Percentiles rank a stretch among this genome's conserved stretches.
These are phyloP conservation scores for Chironomus tentans DNA, from an alignment of 2,888 invertebrate species.

Conservation along the genomic window DNA sequence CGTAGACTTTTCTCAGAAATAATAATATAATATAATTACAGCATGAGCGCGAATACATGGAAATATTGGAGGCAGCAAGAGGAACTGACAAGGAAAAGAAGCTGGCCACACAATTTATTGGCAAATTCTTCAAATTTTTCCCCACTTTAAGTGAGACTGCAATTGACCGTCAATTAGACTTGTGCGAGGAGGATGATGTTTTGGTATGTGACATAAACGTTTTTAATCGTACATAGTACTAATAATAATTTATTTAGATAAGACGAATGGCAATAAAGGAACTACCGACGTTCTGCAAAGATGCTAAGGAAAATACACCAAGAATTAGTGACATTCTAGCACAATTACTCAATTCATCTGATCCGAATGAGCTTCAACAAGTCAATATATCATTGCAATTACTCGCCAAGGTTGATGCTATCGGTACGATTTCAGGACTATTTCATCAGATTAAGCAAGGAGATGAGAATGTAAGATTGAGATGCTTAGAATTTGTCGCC, in stretches of 20 bases:
- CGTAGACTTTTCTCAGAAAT: too few species aligned
- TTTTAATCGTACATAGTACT: not conserved
- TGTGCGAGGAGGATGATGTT: slow-evolving; percentile 91
- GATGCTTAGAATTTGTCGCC: slow-evolving; percentile 80
- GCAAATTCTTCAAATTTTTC: slow-evolving; percentile 88
- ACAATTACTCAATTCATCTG: slow-evolving; percentile 81
- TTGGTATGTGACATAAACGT: slow-evolving; percentile 40
- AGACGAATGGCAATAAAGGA: slow-evolving; percentile 93
- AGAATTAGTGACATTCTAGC: slow-evolving; percentile 87
- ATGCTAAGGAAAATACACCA: slow-evolving; percentile 69
- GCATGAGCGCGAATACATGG: slow-evolving; percentile 81
- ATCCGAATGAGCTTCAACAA: slow-evolving; percentile 70
- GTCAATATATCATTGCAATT: slow-evolving; percentile 75
- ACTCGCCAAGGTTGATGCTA: slow-evolving; percentile 39
- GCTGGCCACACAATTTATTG: slow-evolving; percentile 89
- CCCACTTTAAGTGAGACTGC: slow-evolving; percentile 77
- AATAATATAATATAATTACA: slow-evolving; percentile 42
- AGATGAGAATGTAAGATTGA: slow-evolving; percentile 70
- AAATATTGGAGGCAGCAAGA: slow-evolving; percentile 80
- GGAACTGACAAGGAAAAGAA: slow-evolving; percentile 84
- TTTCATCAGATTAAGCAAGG: slow-evolving; percentile 60
- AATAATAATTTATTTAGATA: slow-evolving; percentile 45
- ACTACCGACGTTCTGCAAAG: slow-evolving; percentile 77
- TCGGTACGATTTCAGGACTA: slow-evolving; percentile 55
- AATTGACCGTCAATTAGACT: slow-evolving; percentile 83